Conservation (phyloP, 1,140 invertebrate genomes). For the Caenorhabditis remanei region DNA sequence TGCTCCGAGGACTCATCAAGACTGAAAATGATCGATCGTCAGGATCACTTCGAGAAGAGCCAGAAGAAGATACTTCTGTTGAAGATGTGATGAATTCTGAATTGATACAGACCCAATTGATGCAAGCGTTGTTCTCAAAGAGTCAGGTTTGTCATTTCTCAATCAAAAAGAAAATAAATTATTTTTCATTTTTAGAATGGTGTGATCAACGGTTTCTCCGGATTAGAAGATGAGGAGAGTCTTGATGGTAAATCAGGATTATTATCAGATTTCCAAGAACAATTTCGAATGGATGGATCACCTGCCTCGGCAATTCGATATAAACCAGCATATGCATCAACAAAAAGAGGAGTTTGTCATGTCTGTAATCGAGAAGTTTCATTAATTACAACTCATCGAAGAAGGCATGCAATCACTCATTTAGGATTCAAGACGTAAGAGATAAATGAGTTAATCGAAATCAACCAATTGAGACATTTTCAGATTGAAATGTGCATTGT, state of each 20-base stretch:
- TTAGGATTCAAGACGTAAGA: conserved; percentile 54
- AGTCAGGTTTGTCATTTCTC: not conserved
- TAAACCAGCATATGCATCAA: conserved; percentile 36
- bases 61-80: conserved; percentile 27
- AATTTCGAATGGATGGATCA: conserved; percentile 23
- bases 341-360: conserved; percentile 29
- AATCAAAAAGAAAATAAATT: no score
- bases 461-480: not conserved
- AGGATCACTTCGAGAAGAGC: not conserved
- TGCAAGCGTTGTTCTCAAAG: conserved; percentile 27
- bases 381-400: conserved; percentile 43
- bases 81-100: conserved; percentile 18
- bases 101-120: conserved; percentile 8
- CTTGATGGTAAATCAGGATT: conserved; percentile 3
- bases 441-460: not conserved
- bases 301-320: conserved; percentile 18
- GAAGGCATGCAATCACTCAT: conserved; percentile 51
- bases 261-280: conserved; percentile 8
- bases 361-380: conserved; percentile 50
- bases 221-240: conserved; percentile 15
- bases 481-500: conserved; percentile 50
- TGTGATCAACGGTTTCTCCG: not conserved
- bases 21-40: conserved; percentile 3
- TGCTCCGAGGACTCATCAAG: conserved; percentile 6
- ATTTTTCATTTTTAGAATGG: not conserved